A percentile compares a stretch with the other conserved stretches of the same genome.
phyloP scores from a whole-genome alignment of 1,140 invertebrate genomes.

The Semibalanus balanoides region DNA sequence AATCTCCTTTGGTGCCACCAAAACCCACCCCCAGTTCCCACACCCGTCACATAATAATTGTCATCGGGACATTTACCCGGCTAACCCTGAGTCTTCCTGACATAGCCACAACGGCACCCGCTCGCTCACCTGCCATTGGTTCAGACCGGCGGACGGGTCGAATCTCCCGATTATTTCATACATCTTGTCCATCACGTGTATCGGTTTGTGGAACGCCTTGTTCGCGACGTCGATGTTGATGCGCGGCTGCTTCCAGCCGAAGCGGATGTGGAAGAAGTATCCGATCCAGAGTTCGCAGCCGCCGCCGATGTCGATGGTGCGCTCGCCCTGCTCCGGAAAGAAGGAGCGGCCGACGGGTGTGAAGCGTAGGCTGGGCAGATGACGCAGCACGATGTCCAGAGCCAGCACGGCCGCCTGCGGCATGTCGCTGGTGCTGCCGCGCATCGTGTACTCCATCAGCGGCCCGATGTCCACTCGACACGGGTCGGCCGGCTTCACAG shows the following conservation, averaged over 20 bases:
- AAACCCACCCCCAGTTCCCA: too few species aligned
- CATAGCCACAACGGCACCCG: too few species aligned
- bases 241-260: slow-evolving; percentile 1
- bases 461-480: not conserved
- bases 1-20: too few species aligned
- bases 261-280: not conserved
- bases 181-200: not conserved
- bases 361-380: slow-evolving; percentile 5
- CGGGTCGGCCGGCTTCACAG: not conserved
- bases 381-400: not conserved
- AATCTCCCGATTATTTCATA: not conserved
- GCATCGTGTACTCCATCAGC: not conserved
- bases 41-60: too few species aligned
- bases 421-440: not conserved
- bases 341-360: not conserved
- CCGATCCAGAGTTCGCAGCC: slow-evolving; percentile 3
- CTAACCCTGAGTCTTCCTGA: too few species aligned
- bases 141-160: not conserved
- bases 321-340: not conserved
- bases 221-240: slow-evolving; percentile 4
- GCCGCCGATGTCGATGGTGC: slow-evolving; percentile 5
- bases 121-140: not conserved
- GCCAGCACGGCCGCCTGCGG: slow-evolving; percentile 4
- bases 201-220: not conserved
- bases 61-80: too few species aligned